Evolutionary conservation across 2,888 invertebrate species (phyloP).

Genomic region (Oscheius sp.): DNA sequence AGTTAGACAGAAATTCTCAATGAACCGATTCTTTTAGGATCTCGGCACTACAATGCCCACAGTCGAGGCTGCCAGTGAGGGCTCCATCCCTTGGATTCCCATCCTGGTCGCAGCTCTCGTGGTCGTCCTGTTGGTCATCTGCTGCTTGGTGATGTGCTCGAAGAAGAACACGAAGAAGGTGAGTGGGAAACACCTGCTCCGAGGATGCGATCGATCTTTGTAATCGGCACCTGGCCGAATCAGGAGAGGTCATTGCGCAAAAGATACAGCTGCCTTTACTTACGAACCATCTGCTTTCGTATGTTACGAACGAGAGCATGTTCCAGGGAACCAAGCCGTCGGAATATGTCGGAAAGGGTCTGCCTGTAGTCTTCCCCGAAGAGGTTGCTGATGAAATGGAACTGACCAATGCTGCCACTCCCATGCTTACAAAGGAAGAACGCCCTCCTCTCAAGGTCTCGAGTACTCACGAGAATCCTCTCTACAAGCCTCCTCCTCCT

Average conservation of each 20-base stretch:
- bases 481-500: constrained; percentile 91
- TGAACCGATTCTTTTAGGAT: constrained; percentile 1
- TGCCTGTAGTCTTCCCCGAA: constrained; percentile 91
- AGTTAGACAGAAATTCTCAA: neutral
- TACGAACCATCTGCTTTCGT: constrained; percentile 14
- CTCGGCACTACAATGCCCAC: constrained; percentile 51
- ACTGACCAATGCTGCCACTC: constrained; percentile 81
- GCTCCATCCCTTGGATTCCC: constrained; percentile 82
- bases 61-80: constrained; percentile 68
- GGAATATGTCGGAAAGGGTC: constrained; percentile 78
- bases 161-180: constrained; percentile 53
- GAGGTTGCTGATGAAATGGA: constrained; percentile 85
- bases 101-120: constrained; percentile 83
- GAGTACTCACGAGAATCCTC: constrained; percentile 77
- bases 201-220: constrained; percentile 3
- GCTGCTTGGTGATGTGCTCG: constrained; percentile 74
- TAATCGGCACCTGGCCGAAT: constrained; percentile 27
- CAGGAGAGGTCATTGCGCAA: neutral
- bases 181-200: constrained; percentile 71
- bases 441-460: constrained; percentile 83
- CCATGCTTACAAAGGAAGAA: constrained; percentile 92
- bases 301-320: neutral
- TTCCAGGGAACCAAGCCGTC: constrained; percentile 42
- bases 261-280: constrained; percentile 13
- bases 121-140: constrained; percentile 85